phyloP scores from a whole-genome alignment of 2,888 invertebrate genomes.

The Noctua comes region DNA sequence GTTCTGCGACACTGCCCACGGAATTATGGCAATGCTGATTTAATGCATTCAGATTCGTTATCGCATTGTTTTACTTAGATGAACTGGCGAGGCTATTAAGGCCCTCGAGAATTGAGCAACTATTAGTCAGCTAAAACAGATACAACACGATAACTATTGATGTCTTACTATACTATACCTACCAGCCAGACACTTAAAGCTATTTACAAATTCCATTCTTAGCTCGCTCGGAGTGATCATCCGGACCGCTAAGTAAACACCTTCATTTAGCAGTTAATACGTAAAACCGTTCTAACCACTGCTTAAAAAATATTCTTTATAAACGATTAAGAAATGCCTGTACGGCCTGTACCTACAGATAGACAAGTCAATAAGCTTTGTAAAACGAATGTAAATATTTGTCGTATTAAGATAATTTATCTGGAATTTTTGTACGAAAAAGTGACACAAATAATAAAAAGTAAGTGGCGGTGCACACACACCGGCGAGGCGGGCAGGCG shows the following conservation, averaged over 20 bases:
- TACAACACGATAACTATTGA: conserved; percentile 42
- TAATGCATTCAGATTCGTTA: conserved; percentile 77
- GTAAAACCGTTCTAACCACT: conserved; percentile 78
- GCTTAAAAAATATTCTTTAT: conserved; percentile 70
- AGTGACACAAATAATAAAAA: conserved; percentile 74
- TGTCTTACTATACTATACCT: conserved; percentile 45
- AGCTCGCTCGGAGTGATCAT: conserved; percentile 68
- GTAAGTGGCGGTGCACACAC: conserved; percentile 74
- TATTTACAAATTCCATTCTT: conserved; percentile 62
- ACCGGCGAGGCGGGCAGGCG: conserved; percentile 68
- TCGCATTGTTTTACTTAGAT: conserved; percentile 62
- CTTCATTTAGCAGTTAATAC: conserved; percentile 72
- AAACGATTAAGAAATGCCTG: conserved; percentile 75
- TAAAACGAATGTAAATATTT: conserved; percentile 82
- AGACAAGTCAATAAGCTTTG: conserved; percentile 80
- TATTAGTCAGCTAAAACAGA: conserved; percentile 33
- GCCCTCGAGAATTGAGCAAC: conserved; percentile 46
- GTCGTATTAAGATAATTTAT: conserved; percentile 85
- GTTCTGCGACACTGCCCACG: conserved; percentile 82
- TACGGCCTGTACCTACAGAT: conserved; percentile 70
- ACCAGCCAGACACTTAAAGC: conserved; percentile 41
- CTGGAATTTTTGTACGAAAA: conserved; percentile 74
- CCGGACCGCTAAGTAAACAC: conserved; percentile 80
- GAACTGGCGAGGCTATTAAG: conserved; percentile 48
- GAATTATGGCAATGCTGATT: conserved; percentile 78